A percentile compares a stretch with the other conserved stretches of the same genome.
Evolutionary conservation across 2,888 invertebrate genomes (phyloP).

Genomic region (Trachelus troglodyta): DNA sequence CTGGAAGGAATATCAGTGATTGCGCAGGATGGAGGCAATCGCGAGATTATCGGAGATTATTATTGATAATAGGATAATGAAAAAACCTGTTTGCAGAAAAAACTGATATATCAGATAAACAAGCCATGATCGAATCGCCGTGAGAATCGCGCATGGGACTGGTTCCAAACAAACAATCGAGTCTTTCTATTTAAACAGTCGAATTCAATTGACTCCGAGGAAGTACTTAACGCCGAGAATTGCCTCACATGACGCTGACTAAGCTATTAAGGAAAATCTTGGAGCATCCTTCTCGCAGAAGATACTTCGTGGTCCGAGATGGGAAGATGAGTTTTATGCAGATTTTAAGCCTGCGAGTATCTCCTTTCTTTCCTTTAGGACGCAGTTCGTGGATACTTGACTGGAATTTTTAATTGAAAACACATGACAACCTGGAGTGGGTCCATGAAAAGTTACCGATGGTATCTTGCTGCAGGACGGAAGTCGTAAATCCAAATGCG

Average conservation of each 20-base stretch:
- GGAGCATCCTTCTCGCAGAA: background rate
- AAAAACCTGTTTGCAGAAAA: background rate
- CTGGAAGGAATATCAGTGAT: too few relatives aligned
- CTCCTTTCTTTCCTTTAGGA: background rate
- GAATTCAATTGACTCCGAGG: slow-evolving; percentile 37
- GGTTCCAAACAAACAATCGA: background rate
- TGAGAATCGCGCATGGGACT: background rate
- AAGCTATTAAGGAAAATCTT: slow-evolving; percentile 1
- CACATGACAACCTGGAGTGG: background rate
- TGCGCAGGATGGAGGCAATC: too few relatives aligned
- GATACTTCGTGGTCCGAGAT: background rate
- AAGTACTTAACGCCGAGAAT: slow-evolving; percentile 36
- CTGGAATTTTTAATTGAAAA: background rate
- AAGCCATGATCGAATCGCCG: background rate
- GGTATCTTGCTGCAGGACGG: background rate
- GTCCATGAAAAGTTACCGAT: background rate
- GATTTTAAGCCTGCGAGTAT: background rate
- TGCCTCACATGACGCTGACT: slow-evolving; percentile 35
- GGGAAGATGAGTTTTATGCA: background rate
- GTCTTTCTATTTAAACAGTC: slow-evolving; percentile 11
- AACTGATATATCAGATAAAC: background rate
- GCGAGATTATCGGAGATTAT: too few relatives aligned
- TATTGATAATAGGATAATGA: too few relatives aligned
- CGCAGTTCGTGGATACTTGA: background rate
- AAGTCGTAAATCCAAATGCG: background rate